A percentile compares a stretch with the other conserved stretches of the same genome.
Conservation (phyloP, 2,797 vertebrate species). For the Dipus sagitta region DNA sequence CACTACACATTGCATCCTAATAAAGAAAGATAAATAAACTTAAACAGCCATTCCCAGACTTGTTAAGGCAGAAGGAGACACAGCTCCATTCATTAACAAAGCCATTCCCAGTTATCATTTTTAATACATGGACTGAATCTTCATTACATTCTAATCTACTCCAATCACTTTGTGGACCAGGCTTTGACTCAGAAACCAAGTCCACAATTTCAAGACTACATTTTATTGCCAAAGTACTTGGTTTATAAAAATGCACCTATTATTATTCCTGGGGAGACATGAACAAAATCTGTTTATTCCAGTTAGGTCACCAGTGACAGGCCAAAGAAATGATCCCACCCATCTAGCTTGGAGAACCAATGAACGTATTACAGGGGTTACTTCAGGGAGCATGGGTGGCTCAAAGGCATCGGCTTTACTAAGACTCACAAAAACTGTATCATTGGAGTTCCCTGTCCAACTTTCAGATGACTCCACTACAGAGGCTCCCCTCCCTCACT, state of each 20-base stretch:
- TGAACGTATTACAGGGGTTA: no score
- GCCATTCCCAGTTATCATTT: constrained; percentile 53
- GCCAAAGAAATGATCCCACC: not conserved
- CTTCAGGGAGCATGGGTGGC: not conserved
- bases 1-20: not conserved
- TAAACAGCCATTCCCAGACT: constrained; percentile 52
- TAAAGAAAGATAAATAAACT: not conserved
- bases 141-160: constrained; percentile 51
- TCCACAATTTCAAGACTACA: not conserved
- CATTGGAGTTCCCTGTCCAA: not conserved
- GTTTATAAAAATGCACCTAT: not conserved
- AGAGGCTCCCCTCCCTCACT: not conserved
- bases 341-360: not conserved
- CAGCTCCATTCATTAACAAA: constrained; percentile 39
- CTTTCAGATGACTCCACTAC: no score
- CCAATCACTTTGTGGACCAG: not conserved
- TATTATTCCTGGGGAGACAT: not conserved
- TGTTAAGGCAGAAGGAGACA: not conserved
- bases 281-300: not conserved
- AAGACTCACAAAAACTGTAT: not conserved
- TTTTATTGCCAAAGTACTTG: constrained; percentile 6
- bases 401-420: no score
- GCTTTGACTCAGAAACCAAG: constrained; percentile 67
- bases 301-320: not conserved
- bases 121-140: constrained; percentile 30